A percentile compares a stretch with the other conserved stretches of the same genome.
These are phyloP conservation scores for Ennomos quercinarius DNA, from an alignment of 2,888 invertebrate species.

Conservation along the genomic window DNA sequence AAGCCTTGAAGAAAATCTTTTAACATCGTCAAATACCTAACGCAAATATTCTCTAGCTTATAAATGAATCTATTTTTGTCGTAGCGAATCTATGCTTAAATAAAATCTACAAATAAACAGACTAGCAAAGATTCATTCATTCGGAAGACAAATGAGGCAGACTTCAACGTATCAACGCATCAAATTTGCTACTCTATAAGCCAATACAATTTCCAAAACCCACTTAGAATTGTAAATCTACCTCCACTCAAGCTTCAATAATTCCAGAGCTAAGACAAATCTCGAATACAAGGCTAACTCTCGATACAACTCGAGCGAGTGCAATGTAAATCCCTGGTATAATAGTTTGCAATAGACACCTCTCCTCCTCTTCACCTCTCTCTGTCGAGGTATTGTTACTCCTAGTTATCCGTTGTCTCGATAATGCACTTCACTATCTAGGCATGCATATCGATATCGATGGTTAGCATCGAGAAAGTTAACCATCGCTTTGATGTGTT, in stretches of 20 bases:
- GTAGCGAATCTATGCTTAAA: no score
- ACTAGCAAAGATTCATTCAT: no score
- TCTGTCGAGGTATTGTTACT: constrained; percentile 21
- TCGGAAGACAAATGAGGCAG: no score
- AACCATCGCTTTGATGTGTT: neutral
- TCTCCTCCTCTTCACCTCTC: no score
- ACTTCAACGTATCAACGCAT: constrained; percentile 6
- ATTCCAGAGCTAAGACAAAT: constrained; percentile 25
- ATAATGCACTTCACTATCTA: constrained; percentile 13
- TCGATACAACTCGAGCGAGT: constrained; percentile 10
- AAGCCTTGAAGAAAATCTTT: no score
- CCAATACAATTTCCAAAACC: constrained; percentile 8
- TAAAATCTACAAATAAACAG: no score
- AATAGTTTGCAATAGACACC: constrained; percentile 13
- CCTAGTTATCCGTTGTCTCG: constrained; percentile 9
- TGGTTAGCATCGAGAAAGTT: neutral
- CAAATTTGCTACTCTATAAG: constrained; percentile 2
- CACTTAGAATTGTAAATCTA: constrained; percentile 24
- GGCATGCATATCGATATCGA: constrained; percentile 6
- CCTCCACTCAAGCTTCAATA: constrained; percentile 16
- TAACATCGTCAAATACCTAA: no score
- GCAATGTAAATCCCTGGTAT: constrained; percentile 18
- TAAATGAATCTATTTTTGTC: no score
- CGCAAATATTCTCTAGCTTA: no score
- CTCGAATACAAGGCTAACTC: constrained; percentile 17